Base-by-base conservation (phyloP, 2,797 vertebrate genomes). In the Sebastes minor region DNA sequence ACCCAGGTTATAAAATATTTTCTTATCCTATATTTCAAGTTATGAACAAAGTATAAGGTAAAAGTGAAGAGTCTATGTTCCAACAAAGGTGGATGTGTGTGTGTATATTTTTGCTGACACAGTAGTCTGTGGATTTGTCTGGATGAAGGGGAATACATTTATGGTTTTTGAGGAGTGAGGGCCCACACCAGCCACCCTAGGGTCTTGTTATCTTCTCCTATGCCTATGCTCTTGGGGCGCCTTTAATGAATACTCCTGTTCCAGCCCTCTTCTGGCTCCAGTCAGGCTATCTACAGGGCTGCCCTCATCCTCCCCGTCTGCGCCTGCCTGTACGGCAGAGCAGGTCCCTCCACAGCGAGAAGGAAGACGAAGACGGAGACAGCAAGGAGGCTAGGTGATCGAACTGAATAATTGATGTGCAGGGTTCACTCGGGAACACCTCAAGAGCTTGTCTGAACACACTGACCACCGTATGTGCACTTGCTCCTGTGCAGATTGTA, bases 161-260 rank as follows among this genome's bases (percentile, higher is more conserved):
- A 90, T 94, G 86, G 81, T 89, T 92, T 93, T 92, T 89, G 90
- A 94, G 92, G 87, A 90, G 89, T 86, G 86, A 91, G 89, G 90
- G 87, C 83, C 92, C 91, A 92, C 87, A 89, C 85, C 80, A 90
- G 92, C 88, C 91, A 95, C 95, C 95, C 95, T 90, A 86, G 95
- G 95, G 95, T 95, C 95, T 96, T 96, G 95, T 96, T 96, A 96
- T 95, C 91, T 92, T 94, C 91, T 94, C 91, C 91, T 91, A 89
- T 92, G 91, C 90, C 87, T 83, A 86, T 79, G 89, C 92, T 90
- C 93, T 92, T 87, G 93, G 94, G 95, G 92, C 85, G 56, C 91
- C 90, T 94, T 95, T 96, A 96, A 95, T 95, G 95, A 96, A 95
- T 93, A 91, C 95, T 95, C 86, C 91, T 92, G 90, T 92, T 92